Percentiles rank a stretch among this genome's conserved stretches.
phyloP scores from a whole-genome alignment of 2,888 invertebrate species.

The Timema cristinae region DNA sequence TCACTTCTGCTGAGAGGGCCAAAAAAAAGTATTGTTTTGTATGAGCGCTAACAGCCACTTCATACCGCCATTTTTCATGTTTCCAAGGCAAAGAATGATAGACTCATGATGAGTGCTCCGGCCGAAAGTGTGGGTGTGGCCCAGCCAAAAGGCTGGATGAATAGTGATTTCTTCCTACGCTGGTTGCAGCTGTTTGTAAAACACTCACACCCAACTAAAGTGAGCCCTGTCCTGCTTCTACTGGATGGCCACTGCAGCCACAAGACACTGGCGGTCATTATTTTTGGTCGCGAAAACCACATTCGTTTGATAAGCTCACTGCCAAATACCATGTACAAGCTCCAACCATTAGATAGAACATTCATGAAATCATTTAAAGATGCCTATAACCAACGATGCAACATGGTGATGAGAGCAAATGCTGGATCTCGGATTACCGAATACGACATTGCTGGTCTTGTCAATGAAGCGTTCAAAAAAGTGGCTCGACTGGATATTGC shows the following conservation, averaged over 20 bases:
- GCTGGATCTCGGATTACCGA: slow-evolving; percentile 5
- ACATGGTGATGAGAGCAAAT: not conserved
- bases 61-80: not conserved
- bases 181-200: slow-evolving; percentile 9
- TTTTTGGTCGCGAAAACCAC: not conserved
- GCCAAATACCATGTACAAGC: not conserved
- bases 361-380: slow-evolving; percentile 3
- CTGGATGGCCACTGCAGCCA: slow-evolving; percentile 5
- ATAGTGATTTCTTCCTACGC: not conserved
- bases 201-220: slow-evolving; percentile 1
- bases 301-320: not conserved
- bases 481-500: not conserved
- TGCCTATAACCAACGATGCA: not conserved
- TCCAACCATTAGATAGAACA: slow-evolving; percentile 7
- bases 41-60: slow-evolving; percentile 7
- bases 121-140: slow-evolving; percentile 4
- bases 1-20: slow-evolving; percentile 2
- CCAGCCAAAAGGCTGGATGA: not conserved
- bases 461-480: slow-evolving; percentile 4
- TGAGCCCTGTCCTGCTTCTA: not conserved
- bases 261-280: slow-evolving; percentile 5
- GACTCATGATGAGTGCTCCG: not conserved
- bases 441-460: slow-evolving; percentile 2
- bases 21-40: not conserved
- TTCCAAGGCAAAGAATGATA: not conserved